Conservation (phyloP, 1,140 invertebrate genomes). For the Harpegnathos saltator region DNA sequence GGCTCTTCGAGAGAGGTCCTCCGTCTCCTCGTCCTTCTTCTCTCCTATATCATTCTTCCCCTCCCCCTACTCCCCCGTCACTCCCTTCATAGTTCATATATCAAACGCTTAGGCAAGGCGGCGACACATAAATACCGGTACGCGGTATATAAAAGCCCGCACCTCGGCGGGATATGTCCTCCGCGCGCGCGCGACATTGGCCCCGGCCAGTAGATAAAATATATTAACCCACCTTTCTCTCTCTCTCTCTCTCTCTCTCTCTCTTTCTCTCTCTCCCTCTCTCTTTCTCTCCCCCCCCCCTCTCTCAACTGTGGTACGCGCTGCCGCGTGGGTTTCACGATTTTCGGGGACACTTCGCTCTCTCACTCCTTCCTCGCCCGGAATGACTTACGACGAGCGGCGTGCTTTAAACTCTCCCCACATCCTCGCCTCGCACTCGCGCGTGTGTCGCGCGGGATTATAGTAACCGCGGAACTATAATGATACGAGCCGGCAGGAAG, state of each 20-base stretch:
- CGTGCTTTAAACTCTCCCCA: conserved; percentile 69
- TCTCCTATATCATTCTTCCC: conserved; percentile 65
- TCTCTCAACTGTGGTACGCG: background rate
- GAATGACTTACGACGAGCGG: conserved; percentile 76
- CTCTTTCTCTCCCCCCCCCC: too few species aligned
- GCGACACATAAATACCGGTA: conserved; percentile 79
- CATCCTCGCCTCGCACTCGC: conserved; percentile 2
- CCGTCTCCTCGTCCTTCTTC: background rate
- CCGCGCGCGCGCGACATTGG: background rate
- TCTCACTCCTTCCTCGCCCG: conserved; percentile 38
- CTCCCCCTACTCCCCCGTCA: too few species aligned
- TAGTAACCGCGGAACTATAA: conserved; percentile 62
- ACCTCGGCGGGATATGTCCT: conserved; percentile 68
- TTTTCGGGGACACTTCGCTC: conserved; percentile 75
- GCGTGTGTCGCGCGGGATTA: conserved; percentile 65
- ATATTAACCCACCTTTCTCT: conserved; percentile 70
- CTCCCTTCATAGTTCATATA: conserved; percentile 78
- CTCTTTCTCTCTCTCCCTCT: too few species aligned
- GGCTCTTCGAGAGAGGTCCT: conserved; percentile 5
- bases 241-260: too few species aligned
- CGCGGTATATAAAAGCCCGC: conserved; percentile 77
- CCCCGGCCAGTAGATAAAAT: conserved; percentile 74
- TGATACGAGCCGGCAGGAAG: background rate
- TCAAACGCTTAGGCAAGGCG: conserved; percentile 80
- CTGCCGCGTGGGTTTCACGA: conserved; percentile 75